These are phyloP conservation scores for Microctenopoma steveboyesi DNA, from an alignment of 2,797 vertebrate genomes.

Conservation along the genomic window DNA sequence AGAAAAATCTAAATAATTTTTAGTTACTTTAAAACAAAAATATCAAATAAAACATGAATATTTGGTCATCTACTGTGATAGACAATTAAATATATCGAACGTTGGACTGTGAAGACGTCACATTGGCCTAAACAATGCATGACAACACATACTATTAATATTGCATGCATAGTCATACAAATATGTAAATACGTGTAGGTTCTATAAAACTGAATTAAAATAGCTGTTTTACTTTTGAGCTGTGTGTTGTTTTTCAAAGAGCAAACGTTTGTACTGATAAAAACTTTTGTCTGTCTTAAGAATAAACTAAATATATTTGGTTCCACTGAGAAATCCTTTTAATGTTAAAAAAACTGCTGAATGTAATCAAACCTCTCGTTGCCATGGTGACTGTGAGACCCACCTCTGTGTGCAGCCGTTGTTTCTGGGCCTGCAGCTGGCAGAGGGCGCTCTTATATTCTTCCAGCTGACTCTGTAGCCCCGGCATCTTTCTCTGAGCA, in stretches of 20 bases:
- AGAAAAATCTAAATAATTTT: no score
- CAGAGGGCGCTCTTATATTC: conserved; percentile 91
- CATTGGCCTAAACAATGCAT: no score
- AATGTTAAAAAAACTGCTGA: background rate
- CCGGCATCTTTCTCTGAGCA: conserved; percentile 86
- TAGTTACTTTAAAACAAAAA: no score
- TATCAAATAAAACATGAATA: no score
- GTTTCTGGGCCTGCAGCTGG: conserved; percentile 89
- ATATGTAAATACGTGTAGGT: background rate
- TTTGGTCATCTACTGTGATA: no score
- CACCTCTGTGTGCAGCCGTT: conserved; percentile 91
- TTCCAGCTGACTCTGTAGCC: conserved; percentile 89
- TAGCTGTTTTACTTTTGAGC: background rate
- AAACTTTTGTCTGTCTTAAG: no score
- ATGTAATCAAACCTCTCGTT: conserved; percentile 31
- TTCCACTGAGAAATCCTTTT: background rate
- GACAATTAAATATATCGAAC: no score
- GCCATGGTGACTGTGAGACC: conserved; percentile 58
- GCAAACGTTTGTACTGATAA: background rate
- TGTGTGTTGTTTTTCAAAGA: background rate
- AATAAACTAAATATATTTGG: background rate
- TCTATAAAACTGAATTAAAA: background rate
- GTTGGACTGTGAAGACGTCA: no score
- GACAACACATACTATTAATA: no score
- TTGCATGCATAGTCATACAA: no score